Conservation (phyloP, 2,888 invertebrate species). For the Sabellastarte sp. region DNA sequence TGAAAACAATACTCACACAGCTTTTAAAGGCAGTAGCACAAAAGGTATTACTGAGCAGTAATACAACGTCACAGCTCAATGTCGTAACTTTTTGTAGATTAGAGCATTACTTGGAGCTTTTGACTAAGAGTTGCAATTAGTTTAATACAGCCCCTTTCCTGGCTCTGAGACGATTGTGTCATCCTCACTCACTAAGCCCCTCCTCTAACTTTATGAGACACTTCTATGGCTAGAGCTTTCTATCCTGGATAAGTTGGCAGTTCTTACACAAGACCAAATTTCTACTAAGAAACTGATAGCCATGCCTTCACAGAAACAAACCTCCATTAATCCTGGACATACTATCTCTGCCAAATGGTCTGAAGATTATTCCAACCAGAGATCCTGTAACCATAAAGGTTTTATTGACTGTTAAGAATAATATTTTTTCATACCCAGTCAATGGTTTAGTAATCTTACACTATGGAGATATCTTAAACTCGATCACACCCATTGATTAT, state of each 20-base stretch:
- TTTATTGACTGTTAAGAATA: conserved; percentile 14
- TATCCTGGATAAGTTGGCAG: conserved; percentile 18
- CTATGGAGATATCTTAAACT: conserved; percentile 19
- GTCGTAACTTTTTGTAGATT: conserved; percentile 32
- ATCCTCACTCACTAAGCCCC: conserved; percentile 21
- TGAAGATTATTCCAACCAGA: conserved; percentile 17
- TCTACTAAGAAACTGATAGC: conserved; percentile 18
- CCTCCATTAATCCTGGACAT: conserved; percentile 18
- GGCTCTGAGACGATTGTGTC: conserved; percentile 22
- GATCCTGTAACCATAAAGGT: conserved; percentile 17
- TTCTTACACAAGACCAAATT: conserved; percentile 27
- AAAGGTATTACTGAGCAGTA: conserved; percentile 25
- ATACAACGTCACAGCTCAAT: conserved; percentile 15
- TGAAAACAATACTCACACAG: too few relatives aligned
- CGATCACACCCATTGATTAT: conserved; percentile 17
- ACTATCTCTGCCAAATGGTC: conserved; percentile 11
- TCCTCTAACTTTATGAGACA: conserved; percentile 22
- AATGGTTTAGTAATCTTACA: conserved; percentile 19
- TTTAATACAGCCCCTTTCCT: conserved; percentile 22
- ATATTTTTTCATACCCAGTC: conserved; percentile 14
- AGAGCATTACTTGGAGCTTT: conserved; percentile 23
- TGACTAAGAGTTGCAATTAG: conserved; percentile 26
- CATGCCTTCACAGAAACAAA: conserved; percentile 22
- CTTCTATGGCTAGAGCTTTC: conserved; percentile 16
- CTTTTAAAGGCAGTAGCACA: too few relatives aligned